Evolutionary conservation across 2,797 vertebrate genomes (phyloP).

Genomic region (Microctenopoma lineatum): DNA sequence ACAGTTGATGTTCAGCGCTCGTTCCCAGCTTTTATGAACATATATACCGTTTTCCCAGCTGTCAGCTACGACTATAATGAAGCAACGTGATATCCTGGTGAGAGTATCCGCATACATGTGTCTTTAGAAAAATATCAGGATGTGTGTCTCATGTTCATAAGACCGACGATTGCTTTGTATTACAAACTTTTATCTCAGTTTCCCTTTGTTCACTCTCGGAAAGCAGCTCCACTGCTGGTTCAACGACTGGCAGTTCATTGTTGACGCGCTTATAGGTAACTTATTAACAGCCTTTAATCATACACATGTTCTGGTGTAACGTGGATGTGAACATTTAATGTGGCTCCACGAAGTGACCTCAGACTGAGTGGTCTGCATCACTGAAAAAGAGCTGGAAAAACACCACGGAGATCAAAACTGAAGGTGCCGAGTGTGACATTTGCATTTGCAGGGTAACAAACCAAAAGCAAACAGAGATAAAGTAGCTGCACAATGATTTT

Average conservation of each 20-base stretch:
- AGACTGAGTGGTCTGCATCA: slow-evolving; percentile 13
- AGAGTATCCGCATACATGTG: background rate
- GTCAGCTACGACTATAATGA: background rate
- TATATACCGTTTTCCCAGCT: background rate
- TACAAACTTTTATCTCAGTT: slow-evolving; percentile 8
- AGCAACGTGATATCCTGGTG: background rate
- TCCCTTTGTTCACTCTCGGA: slow-evolving; percentile 17
- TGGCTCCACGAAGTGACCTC: background rate
- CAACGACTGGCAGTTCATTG: slow-evolving; percentile 68
- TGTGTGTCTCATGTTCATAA: background rate
- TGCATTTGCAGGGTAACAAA: slow-evolving; percentile 37
- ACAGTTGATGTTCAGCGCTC: slow-evolving; percentile 38
- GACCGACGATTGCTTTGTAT: background rate
- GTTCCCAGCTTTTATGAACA: slow-evolving; percentile 24
- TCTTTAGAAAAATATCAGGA: background rate
- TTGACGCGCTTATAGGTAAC: slow-evolving; percentile 68
- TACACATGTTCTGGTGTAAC: background rate
- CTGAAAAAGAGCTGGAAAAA: slow-evolving; percentile 11
- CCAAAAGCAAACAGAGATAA: slow-evolving; percentile 68
- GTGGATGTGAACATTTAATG: background rate
- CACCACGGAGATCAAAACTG: background rate
- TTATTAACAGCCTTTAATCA: slow-evolving; percentile 60
- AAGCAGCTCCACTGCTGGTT: slow-evolving; percentile 45
- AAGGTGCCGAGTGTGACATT: slow-evolving; percentile 6
- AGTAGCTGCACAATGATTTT: slow-evolving; percentile 23